Conservation (phyloP, 92 coral and sea anemone genomes). For the Zoanthus sansibaricus region DNA sequence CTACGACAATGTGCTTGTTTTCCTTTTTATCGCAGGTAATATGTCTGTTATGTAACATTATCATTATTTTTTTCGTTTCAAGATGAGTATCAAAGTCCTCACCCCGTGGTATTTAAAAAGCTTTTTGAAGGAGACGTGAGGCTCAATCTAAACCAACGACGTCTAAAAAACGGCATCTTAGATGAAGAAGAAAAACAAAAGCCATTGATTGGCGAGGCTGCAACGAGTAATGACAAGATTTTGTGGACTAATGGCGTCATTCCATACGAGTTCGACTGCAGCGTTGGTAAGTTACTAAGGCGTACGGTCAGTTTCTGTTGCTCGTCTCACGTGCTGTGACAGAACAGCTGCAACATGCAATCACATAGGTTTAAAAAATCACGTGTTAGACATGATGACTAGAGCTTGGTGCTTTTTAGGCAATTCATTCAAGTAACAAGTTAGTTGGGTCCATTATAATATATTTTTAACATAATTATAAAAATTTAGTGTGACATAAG, state of each 20-base stretch:
- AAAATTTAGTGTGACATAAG: too few species aligned
- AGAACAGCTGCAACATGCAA: too few species aligned
- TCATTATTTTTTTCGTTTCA: background rate
- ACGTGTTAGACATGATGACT: too few species aligned
- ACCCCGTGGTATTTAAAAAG: background rate
- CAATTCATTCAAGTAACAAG: too few species aligned
- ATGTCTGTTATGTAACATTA: background rate
- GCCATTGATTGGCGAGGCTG: slow-evolving; percentile 65
- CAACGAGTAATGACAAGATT: slow-evolving; percentile 66
- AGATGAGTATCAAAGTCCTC: slow-evolving; percentile 19
- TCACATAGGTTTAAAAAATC: too few species aligned
- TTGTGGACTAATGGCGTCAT: slow-evolving; percentile 92
- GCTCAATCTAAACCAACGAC: slow-evolving; percentile 70
- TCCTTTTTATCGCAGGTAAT: background rate
- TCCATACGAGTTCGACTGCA: slow-evolving; percentile 95
- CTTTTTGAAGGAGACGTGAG: slow-evolving; percentile 85
- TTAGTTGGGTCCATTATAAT: too few species aligned
- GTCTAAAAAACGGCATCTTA: slow-evolving; percentile 50
- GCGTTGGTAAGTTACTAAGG: slow-evolving; percentile 76
- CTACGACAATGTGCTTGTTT: too few species aligned
- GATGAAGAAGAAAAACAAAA: slow-evolving; percentile 53
- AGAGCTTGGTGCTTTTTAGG: too few species aligned
- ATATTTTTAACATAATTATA: too few species aligned
- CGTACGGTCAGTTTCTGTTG: too few species aligned
- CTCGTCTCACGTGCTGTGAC: too few species aligned